Base-by-base conservation (phyloP, 2,113 vertebrate genomes). In the Pseudopipra pipra region DNA sequence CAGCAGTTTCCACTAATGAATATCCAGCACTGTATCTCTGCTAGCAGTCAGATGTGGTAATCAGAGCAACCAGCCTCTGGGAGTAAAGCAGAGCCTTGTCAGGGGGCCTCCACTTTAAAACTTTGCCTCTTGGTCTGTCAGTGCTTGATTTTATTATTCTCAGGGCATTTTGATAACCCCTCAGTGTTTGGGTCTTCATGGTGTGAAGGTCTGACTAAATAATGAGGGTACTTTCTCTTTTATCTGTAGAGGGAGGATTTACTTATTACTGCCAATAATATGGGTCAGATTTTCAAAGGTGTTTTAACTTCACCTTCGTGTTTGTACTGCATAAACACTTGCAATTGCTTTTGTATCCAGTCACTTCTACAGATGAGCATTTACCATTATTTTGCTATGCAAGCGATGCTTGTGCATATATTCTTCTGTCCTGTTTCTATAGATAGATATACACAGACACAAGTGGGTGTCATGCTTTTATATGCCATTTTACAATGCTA, bases 211-310 rank as follows among this genome's bases (percentile, higher is more conserved):
- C 75, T 95, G 92, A 96, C 89, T 96, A 82, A 95, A 94, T 95
- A 96, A 96, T 96, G 93, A 97, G 93, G 65, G 41, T 71, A 85
- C 66, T 94, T 95, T 96, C 84, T 67, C 96, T 97, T 97, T 97
- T 75, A 95, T 95, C 92, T 94, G 85, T 96, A 92, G 93, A 95
- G 80, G 80, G 83, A 93, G 88, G 95, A 95, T 97, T 96, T 93
- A 84, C 93, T 93, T 95, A 95, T 96, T 96, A 96, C 83, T 90
- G 66, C 62, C 3, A 3, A 95, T 96, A 96, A 94, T 92, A 85
- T 12, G 70, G 90, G 93, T 95, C 92, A 93, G 83, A 62, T 82
- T 96, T 96, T 97, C 95, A 97, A 97, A 97, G 76, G 37, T 90
- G 73, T 94, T 94, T 82, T 86, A 93, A 81, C 76, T 92, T 95